These are phyloP conservation scores for Mustela lutreola DNA, from an alignment of 2,113 vertebrate species.

Conservation along the genomic window DNA sequence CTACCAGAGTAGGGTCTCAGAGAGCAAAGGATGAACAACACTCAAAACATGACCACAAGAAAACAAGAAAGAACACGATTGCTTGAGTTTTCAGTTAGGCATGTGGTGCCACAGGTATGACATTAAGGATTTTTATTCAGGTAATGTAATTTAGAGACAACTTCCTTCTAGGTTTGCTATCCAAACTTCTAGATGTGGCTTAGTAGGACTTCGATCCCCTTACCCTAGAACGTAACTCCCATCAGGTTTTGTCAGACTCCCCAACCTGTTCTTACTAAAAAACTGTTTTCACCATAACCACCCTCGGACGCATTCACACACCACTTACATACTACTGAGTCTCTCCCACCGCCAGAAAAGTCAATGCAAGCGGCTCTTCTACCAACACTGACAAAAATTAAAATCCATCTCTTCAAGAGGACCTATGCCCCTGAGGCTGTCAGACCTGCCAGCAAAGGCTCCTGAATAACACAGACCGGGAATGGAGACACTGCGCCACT, in stretches of 20 bases:
- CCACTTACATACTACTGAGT: neutral
- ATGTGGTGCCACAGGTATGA: neutral
- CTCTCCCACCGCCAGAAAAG: neutral
- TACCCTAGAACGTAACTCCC: neutral
- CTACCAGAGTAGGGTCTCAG: neutral
- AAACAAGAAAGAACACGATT: neutral
- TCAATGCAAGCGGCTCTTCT: neutral
- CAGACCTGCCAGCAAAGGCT: neutral
- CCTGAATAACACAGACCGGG: neutral
- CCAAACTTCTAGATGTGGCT: neutral
- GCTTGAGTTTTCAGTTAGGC: neutral
- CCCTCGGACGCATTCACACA: neutral
- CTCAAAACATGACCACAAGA: neutral
- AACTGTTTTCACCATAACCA: neutral
- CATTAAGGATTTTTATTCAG: neutral
- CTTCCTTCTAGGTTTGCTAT: slow-evolving; percentile 21
- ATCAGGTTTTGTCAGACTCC: neutral
- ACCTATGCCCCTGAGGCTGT: neutral
- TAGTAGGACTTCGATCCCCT: neutral
- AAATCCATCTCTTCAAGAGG: neutral
- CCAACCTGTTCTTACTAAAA: neutral
- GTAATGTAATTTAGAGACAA: neutral
- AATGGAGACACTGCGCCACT: neutral
- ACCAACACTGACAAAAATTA: neutral
- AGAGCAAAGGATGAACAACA: neutral